Evolutionary conservation across 1,140 invertebrate genomes (phyloP), one percentile per base, ranked within the genome.

Genomic region (Himalopsyche phryganea): DNA sequence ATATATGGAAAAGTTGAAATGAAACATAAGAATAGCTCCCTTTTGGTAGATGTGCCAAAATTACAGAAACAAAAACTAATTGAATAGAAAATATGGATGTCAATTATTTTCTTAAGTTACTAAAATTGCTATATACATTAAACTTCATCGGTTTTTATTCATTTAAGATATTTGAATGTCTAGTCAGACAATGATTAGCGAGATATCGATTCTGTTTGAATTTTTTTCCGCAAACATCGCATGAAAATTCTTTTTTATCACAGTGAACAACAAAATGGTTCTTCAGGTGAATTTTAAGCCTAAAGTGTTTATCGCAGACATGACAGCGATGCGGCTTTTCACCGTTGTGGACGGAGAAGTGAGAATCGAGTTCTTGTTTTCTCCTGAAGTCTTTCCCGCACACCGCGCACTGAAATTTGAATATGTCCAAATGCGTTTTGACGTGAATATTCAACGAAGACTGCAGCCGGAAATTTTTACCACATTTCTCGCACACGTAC

Each of bases 391-490:
- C 50, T 5, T 47, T 47, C 1, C 53, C 44, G 50, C 69, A 73
- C 0, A 52, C n/a, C 6, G 15, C 15, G 28, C 69, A 73, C 23
- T 46, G 15, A 35, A 66, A 52, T 1, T 45, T 35, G 7, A 65
- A 53, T 6, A 50, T 7, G 1, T 55, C 56, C 0, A 46, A 58
- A 45, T 73, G 68, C 71, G 76, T 56, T 68, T 71, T 70, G 78
- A 84, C 66, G 60, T 76, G 75, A 11, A 71, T 68, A 20, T 67
- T 65, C 3, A 77, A 44, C 75, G 74, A 61, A 75, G 80, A 74
- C 79, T 70, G 78, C 9, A 80, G 71, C 1, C 67, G 69, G 63
- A 83, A 83, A 6, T 65, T 69, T 63, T 81, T 81, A 1, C 74
- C 76, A 59, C 82, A 84, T 17, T 67, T 56, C 3, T 74, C 69